Evolutionary conservation across 2,888 invertebrate species (phyloP).

Genomic region (Prenolepis imparis): DNA sequence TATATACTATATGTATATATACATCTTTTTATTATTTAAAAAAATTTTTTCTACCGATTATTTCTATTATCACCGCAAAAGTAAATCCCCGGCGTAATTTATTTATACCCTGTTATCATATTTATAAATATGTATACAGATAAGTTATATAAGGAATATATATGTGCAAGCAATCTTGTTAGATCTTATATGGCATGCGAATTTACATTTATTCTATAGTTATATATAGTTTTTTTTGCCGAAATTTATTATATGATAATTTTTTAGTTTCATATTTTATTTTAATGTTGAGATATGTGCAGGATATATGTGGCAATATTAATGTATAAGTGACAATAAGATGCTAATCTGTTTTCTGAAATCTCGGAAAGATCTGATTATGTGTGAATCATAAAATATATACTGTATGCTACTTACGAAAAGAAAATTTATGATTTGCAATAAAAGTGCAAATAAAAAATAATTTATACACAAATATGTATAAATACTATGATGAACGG

Average conservation of each 20-base stretch:
- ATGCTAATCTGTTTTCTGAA: conserved; percentile 77
- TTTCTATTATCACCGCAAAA: conserved; percentile 35
- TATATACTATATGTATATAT: not conserved
- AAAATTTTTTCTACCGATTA: not conserved
- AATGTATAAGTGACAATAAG: conserved; percentile 75
- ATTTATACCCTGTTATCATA: conserved; percentile 52
- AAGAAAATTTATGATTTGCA: conserved; percentile 62
- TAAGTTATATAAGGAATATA: conserved; percentile 61
- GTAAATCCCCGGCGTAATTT: conserved; percentile 59
- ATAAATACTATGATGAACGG: conserved; percentile 50
- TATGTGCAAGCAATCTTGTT: conserved; percentile 72
- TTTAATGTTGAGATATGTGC: conserved; percentile 79
- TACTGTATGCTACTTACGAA: conserved; percentile 70
- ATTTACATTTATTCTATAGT: conserved; percentile 70
- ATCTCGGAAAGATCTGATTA: conserved; percentile 82
- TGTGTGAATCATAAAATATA: conserved; percentile 66
- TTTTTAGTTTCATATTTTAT: conserved; percentile 79
- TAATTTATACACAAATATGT: conserved; percentile 52
- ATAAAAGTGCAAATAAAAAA: conserved; percentile 62
- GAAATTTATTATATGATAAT: conserved; percentile 71
- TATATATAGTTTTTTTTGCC: conserved; percentile 68
- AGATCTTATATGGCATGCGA: conserved; percentile 67
- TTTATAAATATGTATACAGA: conserved; percentile 57
- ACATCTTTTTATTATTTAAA: conserved; percentile 2
- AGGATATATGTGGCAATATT: conserved; percentile 84